Evolutionary conservation across 1,140 invertebrate genomes (phyloP).

Genomic region (Zaprionus tsacasi): DNA sequence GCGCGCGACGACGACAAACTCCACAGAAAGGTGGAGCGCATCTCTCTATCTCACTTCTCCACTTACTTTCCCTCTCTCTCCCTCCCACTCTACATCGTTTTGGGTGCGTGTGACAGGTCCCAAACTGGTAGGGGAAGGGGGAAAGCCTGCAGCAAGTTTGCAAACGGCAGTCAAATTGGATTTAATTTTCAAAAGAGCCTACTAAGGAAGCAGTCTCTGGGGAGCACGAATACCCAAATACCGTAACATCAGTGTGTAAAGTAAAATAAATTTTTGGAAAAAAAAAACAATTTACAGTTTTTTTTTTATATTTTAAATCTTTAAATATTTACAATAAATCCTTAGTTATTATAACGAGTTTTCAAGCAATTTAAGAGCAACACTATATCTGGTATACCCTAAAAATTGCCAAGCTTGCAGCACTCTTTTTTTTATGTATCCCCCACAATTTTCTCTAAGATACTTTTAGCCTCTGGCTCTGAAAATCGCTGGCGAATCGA

Average conservation of each 20-base stretch:
- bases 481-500: conserved; percentile 22
- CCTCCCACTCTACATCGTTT: background rate
- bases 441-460: background rate
- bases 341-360: background rate
- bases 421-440: background rate
- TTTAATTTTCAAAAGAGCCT: conserved; percentile 51
- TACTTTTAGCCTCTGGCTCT: background rate
- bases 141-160: conserved; percentile 43
- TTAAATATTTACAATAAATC: background rate
- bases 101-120: conserved; percentile 29
- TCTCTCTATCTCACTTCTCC: background rate
- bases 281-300: conserved; percentile 30
- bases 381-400: too few species aligned
- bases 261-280: background rate
- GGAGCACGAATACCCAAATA: conserved; percentile 21
- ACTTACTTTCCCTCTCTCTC: background rate
- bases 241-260: conserved; percentile 23
- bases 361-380: background rate
- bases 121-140: conserved; percentile 31
- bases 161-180: conserved; percentile 60
- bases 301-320: too few species aligned
- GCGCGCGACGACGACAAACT: conserved; percentile 8
- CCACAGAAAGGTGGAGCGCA: conserved; percentile 30
- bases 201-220: conserved; percentile 21
- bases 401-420: background rate